Conservation (phyloP, 2,113 vertebrate species). For the Apus apus region DNA sequence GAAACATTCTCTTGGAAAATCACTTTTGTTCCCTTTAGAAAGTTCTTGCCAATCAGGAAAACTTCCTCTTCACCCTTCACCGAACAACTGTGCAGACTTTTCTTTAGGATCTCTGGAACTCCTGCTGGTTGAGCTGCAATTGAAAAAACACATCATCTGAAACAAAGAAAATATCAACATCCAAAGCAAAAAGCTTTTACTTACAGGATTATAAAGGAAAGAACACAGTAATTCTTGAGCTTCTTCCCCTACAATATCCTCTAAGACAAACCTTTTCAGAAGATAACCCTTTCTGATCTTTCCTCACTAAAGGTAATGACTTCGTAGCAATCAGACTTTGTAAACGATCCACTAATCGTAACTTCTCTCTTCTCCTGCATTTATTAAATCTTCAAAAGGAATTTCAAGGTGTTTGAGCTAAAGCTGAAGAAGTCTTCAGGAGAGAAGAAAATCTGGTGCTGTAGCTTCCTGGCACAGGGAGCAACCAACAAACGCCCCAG, state of each 20-base stretch:
- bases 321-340: background rate
- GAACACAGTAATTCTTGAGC: background rate
- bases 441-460: background rate
- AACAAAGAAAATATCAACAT: constrained; percentile 16
- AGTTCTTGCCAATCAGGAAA: constrained; percentile 99
- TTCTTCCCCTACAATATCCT: background rate
- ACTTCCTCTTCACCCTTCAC: constrained; percentile 94
- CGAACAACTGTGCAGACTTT: constrained; percentile 93
- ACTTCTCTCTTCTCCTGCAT: background rate
- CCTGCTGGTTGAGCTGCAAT: constrained; percentile 94
- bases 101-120: constrained; percentile 96
- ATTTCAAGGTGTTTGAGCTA: background rate
- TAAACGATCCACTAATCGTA: background rate
- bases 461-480: background rate
- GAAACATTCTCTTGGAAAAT: constrained; percentile 95
- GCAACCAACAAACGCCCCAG: background rate
- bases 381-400: background rate
- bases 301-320: background rate
- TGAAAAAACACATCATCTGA: background rate
- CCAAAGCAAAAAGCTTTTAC: background rate
- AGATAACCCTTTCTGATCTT: background rate
- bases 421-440: background rate
- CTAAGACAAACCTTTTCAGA: background rate
- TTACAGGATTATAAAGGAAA: background rate
- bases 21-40: constrained; percentile 98